Conservation (phyloP, 2,797 vertebrate genomes). For the Halcyon chelicuti region DNA sequence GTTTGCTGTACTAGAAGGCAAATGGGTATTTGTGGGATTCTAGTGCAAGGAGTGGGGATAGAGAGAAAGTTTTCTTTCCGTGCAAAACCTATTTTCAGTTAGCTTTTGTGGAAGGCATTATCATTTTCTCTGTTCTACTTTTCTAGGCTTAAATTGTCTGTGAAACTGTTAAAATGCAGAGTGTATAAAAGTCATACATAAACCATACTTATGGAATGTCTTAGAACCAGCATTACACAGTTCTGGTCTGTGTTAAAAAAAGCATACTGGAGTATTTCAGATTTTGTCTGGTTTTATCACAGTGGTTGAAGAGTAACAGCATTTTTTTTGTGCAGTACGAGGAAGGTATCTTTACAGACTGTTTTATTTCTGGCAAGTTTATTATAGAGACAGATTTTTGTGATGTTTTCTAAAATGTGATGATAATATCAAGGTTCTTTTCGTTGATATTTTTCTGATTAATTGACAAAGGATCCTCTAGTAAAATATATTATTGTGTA, state of each 20-base stretch:
- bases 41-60: background rate
- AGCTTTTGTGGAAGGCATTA: background rate
- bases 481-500: background rate
- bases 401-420: background rate
- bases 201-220: background rate
- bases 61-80: background rate
- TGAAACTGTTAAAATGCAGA: background rate
- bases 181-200: background rate
- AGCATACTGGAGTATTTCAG: background rate
- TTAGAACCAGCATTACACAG: background rate
- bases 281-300: background rate
- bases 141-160: background rate
- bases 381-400: background rate
- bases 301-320: background rate
- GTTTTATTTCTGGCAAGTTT: background rate
- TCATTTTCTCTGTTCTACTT: background rate
- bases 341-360: background rate
- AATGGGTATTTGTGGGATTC: background rate
- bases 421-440: background rate
- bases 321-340: background rate
- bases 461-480: background rate
- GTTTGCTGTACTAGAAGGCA: background rate
- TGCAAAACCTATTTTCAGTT: background rate
- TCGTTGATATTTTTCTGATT: background rate
- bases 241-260: background rate